Evolutionary conservation across 2,888 invertebrate species (phyloP), one percentile per base, ranked within the genome.

Genomic region (Cosmorhoe ocellata): DNA sequence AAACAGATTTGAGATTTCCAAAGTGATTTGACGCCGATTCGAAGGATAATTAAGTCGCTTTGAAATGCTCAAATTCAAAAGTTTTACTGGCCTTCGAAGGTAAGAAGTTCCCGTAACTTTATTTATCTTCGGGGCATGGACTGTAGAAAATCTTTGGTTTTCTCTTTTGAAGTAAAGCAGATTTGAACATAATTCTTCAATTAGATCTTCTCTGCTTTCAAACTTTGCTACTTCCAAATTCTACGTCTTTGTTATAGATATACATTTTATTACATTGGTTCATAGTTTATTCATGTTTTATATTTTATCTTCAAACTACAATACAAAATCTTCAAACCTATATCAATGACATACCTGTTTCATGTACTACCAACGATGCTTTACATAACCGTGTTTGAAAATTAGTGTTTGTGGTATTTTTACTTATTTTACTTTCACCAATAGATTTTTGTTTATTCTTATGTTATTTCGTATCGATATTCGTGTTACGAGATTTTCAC

Each of bases 21-120:
- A 56, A 56, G 67, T 64, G 60, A 66, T 59, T 61, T 59, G 57
- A 58, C 47, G 57, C 49, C 52, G 55, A 53, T 67, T 54, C 59
- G 41, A 59, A 51, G 63, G 61, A 71, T 70, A 74, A 76, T 74
- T 72, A 72, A 67, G 64, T 64, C 59, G 61, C 60, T 64, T 70
- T 65, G 65, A 64, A 69, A 67, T 59, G 61, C 67, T 65, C 61
- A 63, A 69, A 67, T 67, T 64, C 58, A 59, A 59, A 69, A 69
- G 64, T 71, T 67, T 49, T 28, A 59, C 58, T 42, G 58, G 54
- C 51, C 51, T 43, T 41, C 59, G 49, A 51, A 66, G 64, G 63
- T 64, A 65, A 59, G 57, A 64, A 72, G 71, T 60, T 58, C 49
- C 56, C 54, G 51, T 49, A 71, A 74, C 69, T 73, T 77, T 69